Evolutionary conservation across 2,888 invertebrate genomes (phyloP).

Genomic region (Xanthostigma xanthostigma): DNA sequence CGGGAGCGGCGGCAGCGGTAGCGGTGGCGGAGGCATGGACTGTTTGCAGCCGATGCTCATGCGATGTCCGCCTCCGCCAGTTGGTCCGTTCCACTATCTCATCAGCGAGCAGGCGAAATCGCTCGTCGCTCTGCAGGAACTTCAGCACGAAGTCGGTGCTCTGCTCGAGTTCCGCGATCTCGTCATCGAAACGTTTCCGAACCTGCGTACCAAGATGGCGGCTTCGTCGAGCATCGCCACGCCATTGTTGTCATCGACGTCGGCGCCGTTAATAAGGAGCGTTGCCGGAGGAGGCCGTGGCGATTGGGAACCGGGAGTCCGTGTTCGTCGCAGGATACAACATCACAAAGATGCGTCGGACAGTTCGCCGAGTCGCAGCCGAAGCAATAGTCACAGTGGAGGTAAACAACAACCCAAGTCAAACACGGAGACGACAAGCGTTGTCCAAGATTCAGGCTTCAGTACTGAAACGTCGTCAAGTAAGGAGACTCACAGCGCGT

Average conservation of each 20-base stretch:
- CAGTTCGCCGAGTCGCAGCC: slow-evolving; percentile 38
- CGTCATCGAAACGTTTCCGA: slow-evolving; percentile 88
- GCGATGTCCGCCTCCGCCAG: slow-evolving; percentile 50
- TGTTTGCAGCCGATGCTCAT: slow-evolving; percentile 60
- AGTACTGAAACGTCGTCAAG: slow-evolving; percentile 78
- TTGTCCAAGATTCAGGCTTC: slow-evolving; percentile 74
- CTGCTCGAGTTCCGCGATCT: slow-evolving; percentile 82
- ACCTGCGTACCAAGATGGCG: slow-evolving; percentile 76
- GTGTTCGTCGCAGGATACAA: slow-evolving; percentile 38
- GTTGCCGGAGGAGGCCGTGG: slow-evolving; percentile 30
- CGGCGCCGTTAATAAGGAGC: slow-evolving; percentile 16
- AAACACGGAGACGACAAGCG: slow-evolving; percentile 38
- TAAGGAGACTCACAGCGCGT: slow-evolving; percentile 61
- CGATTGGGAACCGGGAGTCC: slow-evolving; percentile 72
- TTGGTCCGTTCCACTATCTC: slow-evolving; percentile 66
- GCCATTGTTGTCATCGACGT: slow-evolving; percentile 31
- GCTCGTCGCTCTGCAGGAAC: slow-evolving; percentile 70
- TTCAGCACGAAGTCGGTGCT: slow-evolving; percentile 87
- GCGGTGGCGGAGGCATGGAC: slow-evolving; percentile 47
- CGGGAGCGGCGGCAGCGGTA: neutral
- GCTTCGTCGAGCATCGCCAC: slow-evolving; percentile 31
- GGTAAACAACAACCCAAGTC: slow-evolving; percentile 46
- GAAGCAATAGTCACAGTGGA: slow-evolving; percentile 45
- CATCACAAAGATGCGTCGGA: slow-evolving; percentile 20
- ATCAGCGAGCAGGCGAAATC: slow-evolving; percentile 84